These are phyloP conservation scores for Acleris cristana DNA, from an alignment of 2,888 invertebrate species.

Conservation along the genomic window DNA sequence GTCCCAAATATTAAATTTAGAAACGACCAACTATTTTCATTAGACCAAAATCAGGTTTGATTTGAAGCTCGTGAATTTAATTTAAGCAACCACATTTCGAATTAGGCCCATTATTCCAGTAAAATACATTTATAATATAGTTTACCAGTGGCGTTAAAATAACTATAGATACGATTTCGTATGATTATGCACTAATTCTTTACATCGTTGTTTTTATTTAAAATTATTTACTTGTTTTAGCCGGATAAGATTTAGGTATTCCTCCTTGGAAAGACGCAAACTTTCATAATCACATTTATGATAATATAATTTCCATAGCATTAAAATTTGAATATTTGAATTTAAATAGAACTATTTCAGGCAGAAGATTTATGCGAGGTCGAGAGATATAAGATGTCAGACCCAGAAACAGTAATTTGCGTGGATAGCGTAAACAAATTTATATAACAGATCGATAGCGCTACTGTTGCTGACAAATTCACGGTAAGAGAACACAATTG, in stretches of 20 bases:
- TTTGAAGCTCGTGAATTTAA: no score
- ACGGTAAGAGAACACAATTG: background rate
- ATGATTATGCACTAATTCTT: no score
- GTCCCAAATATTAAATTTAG: no score
- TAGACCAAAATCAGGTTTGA: no score
- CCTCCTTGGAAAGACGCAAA: constrained; percentile 10
- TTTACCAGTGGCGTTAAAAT: no score
- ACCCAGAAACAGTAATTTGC: constrained; percentile 23
- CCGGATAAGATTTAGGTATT: background rate
- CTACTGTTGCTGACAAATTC: background rate
- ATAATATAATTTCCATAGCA: constrained; percentile 23
- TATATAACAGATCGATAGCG: constrained; percentile 4
- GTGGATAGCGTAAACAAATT: constrained; percentile 20
- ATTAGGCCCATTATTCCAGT: no score
- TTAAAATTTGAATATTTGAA: constrained; percentile 27
- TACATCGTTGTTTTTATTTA: background rate
- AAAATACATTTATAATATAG: no score
- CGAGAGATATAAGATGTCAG: constrained; percentile 20
- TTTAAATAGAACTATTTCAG: constrained; percentile 30
- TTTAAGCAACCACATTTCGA: no score
- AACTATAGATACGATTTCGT: no score
- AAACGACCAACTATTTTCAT: no score
- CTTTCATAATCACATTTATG: constrained; percentile 26
- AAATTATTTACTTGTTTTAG: background rate
- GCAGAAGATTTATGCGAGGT: constrained; percentile 29